Base-by-base conservation (phyloP, 2,113 vertebrate species). In the Thalassoma bifasciatum region DNA sequence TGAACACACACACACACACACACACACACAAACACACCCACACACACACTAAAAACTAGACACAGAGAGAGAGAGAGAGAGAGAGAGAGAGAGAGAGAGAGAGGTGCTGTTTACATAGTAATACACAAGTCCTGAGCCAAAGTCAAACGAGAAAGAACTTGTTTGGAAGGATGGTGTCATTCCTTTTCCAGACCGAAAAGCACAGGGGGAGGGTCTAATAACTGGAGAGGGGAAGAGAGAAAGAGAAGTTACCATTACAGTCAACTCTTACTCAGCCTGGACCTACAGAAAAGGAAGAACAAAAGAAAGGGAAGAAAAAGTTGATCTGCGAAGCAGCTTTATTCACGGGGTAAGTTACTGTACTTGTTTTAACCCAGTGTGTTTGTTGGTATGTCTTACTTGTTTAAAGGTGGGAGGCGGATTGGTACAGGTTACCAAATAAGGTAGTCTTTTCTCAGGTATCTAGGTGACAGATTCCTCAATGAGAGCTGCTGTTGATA, bases 81-180 rank as follows among this genome's bases (percentile, higher is more conserved):
- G 72, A 83, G 68, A 66, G 70, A 80, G 79, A 71, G 70, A 56
- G 72, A 80, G 83, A 61, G 71, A 69, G 77, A 67, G 83, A 74
- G 78, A 66, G 77, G 60, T 59, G 83, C 78, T 92, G 89, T 93
- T 92, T 93, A 90, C 90, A 84, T 75, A 78, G 88, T 89, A 83
- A 92, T 91, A 90, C 79, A 89, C 82, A 88, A 74, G 80, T 91
- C 82, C 71, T 73, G 82, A 72, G 86, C 83, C 67, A 85, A 89
- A 92, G 88, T 90, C 84, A 83, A 91, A 92, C 93, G 88, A 94
- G 94, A 94, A 80, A 80, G 86, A 92, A 94, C 94, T 93, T 95
- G 94, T 94, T 93, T 89, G 83, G 91, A 92, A 90, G 88, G 89
- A 92, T 93, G 91, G 92, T 94, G 92, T 93, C 93, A 94, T 93